Evolutionary conservation across 2,888 invertebrate genomes (phyloP).

Genomic region (Achlya flavicornis): DNA sequence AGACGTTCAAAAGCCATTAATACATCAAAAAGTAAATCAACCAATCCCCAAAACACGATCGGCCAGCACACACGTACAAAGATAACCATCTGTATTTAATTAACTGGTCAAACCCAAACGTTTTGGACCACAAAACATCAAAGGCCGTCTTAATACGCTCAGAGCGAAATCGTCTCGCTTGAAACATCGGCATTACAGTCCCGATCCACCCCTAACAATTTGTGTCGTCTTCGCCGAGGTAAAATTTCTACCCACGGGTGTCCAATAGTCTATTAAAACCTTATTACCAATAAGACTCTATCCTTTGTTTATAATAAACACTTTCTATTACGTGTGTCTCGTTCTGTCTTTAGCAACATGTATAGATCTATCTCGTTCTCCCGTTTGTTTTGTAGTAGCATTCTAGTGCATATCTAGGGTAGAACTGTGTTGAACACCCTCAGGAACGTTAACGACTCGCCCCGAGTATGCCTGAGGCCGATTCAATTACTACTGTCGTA

Average conservation of each 20-base stretch:
- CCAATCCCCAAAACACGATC: conserved; percentile 58
- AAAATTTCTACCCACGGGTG: conserved; percentile 65
- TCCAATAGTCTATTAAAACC: conserved; percentile 75
- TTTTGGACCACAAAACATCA: conserved; percentile 74
- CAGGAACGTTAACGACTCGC: conserved; percentile 80
- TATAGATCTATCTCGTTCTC: conserved; percentile 48
- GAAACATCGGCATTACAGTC: conserved; percentile 67
- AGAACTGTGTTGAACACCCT: conserved; percentile 67
- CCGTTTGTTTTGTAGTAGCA: conserved; percentile 72
- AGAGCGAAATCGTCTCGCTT: conserved; percentile 71
- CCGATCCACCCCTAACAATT: conserved; percentile 53
- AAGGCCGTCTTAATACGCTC: conserved; percentile 80
- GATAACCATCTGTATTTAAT: conserved; percentile 71
- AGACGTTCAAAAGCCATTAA: conserved; percentile 32
- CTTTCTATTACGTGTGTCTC: conserved; percentile 64
- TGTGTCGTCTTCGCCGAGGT: conserved; percentile 64
- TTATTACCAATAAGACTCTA: conserved; percentile 79
- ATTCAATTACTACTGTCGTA: conserved; percentile 83
- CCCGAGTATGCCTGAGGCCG: conserved; percentile 81
- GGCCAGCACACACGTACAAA: conserved; percentile 54
- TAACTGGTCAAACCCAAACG: conserved; percentile 70
- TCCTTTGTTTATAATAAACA: conserved; percentile 83
- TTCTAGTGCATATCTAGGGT: conserved; percentile 78
- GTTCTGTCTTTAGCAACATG: conserved; percentile 29
- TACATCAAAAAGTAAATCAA: conserved; percentile 55